Base-by-base conservation (phyloP, 2,113 vertebrate genomes). In the Trinectes maculatus region DNA sequence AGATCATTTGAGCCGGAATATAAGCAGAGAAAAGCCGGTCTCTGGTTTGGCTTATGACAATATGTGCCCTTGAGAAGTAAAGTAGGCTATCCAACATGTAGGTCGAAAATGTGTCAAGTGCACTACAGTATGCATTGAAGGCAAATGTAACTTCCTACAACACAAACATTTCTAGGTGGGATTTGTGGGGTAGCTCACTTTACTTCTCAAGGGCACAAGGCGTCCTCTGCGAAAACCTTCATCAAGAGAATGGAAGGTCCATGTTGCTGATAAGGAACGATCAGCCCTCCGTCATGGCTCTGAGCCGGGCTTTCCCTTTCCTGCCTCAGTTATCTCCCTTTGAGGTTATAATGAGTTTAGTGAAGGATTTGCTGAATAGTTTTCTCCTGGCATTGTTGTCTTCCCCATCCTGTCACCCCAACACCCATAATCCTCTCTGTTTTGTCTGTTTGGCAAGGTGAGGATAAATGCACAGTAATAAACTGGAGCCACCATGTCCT, bases 301-400 rank as follows among this genome's bases (percentile, higher is more conserved):
- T 62, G 69, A 58, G 47, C 39, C 18, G 49, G 57, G 72, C 71
- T 75, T 77, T 71, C 37, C 26, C 43, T 21, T 57, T 44, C 64
- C 64, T 44, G 69, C 37, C 46, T 77, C 47, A 37, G 22, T 72
- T 75, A 58, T 85, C 65, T 67, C 26, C 49, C 57, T 80, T 61
- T 78, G 75, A 83, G 87, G 78, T 82, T 75, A 70, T 82, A 82
- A 83, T 83, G 70, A 85, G 82, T 73, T 83, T 80, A 77, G 67
- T 18, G 11, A 12, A 79, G 79, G 77, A 83, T 85, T 83, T 79
- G 51, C 46, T 24, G 57, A 66, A 58, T 62, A 56, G 24, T 76
- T 73, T 73, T 47, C 26, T 8, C 51, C 25, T 40, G 54, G 34
- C 72, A 66, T 80, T 77, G 81, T 84, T 76, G 72, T 63, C 31